Conservation (phyloP, 2,797 vertebrate genomes). For the Philypnodon macrostomus region DNA sequence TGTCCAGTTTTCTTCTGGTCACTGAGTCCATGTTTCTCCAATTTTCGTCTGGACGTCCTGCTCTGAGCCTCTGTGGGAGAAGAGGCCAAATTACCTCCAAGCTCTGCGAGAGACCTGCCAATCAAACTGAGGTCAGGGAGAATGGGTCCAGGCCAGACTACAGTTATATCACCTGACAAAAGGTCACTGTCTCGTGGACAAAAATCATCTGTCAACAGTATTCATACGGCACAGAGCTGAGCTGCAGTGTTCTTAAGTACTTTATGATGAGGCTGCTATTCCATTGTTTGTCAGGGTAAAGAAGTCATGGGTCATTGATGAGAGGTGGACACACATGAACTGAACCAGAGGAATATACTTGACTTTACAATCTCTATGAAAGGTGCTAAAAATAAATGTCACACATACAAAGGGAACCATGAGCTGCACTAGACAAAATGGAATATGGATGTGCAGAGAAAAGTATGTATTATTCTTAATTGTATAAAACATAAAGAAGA, state of each 20-base stretch:
- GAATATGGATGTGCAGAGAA: no score
- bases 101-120: constrained; percentile 24
- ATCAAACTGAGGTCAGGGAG: constrained; percentile 38
- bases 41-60: constrained; percentile 1
- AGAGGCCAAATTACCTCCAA: constrained; percentile 41
- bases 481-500: no score
- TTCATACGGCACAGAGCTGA: constrained; percentile 21
- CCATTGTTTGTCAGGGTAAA: no score
- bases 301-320: no score
- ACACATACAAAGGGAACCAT: no score
- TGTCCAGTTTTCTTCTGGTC: background rate
- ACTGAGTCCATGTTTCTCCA: constrained; percentile 5
- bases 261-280: constrained; percentile 25
- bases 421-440: no score
- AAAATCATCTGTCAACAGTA: constrained; percentile 36
- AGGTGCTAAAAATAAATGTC: no score
- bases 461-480: no score
- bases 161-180: constrained; percentile 49
- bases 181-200: constrained; percentile 44
- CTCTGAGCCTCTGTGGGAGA: constrained; percentile 10
- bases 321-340: no score
- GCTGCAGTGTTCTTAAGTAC: no score
- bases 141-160: constrained; percentile 39
- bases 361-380: no score
- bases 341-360: no score